Evolutionary conservation across 30 jellyfish, hydroid and myxozoan species (phyloP).

Genomic region (Aurelia aurita): DNA sequence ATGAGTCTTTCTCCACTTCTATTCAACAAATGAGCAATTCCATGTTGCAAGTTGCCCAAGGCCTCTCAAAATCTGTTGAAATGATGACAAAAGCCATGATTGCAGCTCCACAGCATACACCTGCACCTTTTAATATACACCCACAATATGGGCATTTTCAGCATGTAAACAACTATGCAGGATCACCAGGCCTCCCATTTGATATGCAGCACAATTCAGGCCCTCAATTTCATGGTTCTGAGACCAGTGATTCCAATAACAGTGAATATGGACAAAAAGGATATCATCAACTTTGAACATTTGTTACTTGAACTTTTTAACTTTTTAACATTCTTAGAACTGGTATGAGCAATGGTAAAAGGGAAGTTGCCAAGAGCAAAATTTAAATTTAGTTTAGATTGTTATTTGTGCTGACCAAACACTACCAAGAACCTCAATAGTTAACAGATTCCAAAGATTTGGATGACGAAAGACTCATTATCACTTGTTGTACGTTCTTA

Average conservation of each 20-base stretch:
- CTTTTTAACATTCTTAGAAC: not conserved
- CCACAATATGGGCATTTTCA: slow-evolving; percentile 42
- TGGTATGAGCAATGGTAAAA: not conserved
- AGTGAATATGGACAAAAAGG: slow-evolving; percentile 23
- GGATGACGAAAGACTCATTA: too few relatives aligned
- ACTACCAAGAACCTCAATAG: too few relatives aligned
- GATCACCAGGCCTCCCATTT: slow-evolving; percentile 20
- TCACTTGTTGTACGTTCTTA: too few relatives aligned
- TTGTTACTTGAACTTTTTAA: not conserved
- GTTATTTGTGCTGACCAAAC: not conserved
- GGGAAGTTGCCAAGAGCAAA: not conserved
- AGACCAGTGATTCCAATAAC: not conserved
- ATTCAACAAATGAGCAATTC: slow-evolving; percentile 47
- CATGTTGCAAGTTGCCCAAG: slow-evolving; percentile 41
- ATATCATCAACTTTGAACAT: slow-evolving; percentile 24
- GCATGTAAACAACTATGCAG: slow-evolving; percentile 30
- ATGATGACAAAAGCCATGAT: slow-evolving; percentile 47
- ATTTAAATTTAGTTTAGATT: not conserved
- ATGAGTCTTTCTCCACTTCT: slow-evolving; percentile 13
- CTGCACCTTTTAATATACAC: slow-evolving; percentile 42
- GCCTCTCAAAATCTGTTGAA: slow-evolving; percentile 56
- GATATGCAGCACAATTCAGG: not conserved
- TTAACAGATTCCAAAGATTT: too few relatives aligned
- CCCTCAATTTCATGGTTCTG: not conserved
- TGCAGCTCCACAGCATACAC: slow-evolving; percentile 41